Base-by-base conservation (phyloP, 2,888 invertebrate species). In the Electrophaes corylata region DNA sequence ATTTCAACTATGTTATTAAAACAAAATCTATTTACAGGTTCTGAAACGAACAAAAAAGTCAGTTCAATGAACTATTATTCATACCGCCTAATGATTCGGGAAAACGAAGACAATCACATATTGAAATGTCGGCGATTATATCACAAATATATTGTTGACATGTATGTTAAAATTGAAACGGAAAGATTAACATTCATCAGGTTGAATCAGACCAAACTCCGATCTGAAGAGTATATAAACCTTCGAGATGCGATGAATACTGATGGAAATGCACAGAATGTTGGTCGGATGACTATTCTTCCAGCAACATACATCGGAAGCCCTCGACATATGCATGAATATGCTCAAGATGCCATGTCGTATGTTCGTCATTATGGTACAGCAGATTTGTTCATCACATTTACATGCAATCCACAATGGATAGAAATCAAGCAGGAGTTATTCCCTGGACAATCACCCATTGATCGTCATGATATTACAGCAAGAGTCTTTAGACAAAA, bases 91-190 rank as follows among this genome's bases (percentile, higher is more conserved):
- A 35, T 35, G 33, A 12, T 35, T 3, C 12, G 14, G 0, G 18
- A 18, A 11, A 8, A 10, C 1, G 39, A 39, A 6, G n/a, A n/a
- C 0, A 43, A 26, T 39, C 11, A 16, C 10, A 8, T 48, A 0
- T 1, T 23, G 0, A 1, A 3, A 1, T 52, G 14, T 39, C 16
- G 50, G 4, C 6, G 4, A 0, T 33, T 60, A 6, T 40, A 39
- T 10, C 29, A 26, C 20, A 53, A 61, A 16, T 61, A 11, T 16
- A 11, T 50, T 0, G 57, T 61, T 10, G 57, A 55, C 12, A 37
- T 47, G 40, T 54, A 53, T 5, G 56, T 31, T 0, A 56, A 56
- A 56, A 46, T 60, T 3, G 60, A 60, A 20, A 53, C 45, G 0
- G 60, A 60, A 31, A 11, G 56, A 2, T 16, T 57, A 1, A 12